Conservation (phyloP, 1,140 invertebrate species). For the Tetramorium simillimum region DNA sequence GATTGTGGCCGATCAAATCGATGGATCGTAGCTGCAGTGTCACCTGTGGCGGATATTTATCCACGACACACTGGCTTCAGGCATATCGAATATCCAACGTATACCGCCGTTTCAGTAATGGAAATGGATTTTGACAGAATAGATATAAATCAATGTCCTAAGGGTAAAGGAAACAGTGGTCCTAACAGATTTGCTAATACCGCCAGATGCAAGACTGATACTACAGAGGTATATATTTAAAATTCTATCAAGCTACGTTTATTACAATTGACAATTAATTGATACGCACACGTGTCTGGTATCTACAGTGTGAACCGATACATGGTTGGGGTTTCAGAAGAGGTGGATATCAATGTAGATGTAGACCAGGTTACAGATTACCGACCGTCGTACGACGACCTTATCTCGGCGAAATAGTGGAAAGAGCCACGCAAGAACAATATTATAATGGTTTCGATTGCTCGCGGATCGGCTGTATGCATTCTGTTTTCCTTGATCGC, state of each 20-base stretch:
- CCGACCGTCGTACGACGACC: conserved; percentile 95
- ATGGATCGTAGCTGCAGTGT: conserved; percentile 97
- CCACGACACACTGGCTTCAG: conserved; percentile 97
- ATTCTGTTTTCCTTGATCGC: conserved; percentile 9
- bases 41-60: conserved; percentile 98
- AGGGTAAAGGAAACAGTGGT: conserved; percentile 93
- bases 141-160: conserved; percentile 99
- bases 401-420: conserved; percentile 96
- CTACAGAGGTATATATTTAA: conserved; percentile 92
- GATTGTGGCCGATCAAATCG: conserved; percentile 98
- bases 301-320: conserved; percentile 95
- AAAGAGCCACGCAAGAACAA: conserved; percentile 95
- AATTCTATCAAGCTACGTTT: not conserved
- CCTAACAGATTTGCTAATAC: conserved; percentile 97
- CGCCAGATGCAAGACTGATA: conserved; percentile 95
- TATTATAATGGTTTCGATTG: conserved; percentile 98
- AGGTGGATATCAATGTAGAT: conserved; percentile 98
- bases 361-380: conserved; percentile 94
- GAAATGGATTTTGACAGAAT: conserved; percentile 99
- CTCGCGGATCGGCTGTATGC: conserved; percentile 95
- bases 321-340: conserved; percentile 98
- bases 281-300: conserved; percentile 17
- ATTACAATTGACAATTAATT: not conserved
- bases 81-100: conserved; percentile 98
- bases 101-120: conserved; percentile 96